Base-by-base conservation (phyloP, 2,797 vertebrate genomes). In the Psittacula echo region DNA sequence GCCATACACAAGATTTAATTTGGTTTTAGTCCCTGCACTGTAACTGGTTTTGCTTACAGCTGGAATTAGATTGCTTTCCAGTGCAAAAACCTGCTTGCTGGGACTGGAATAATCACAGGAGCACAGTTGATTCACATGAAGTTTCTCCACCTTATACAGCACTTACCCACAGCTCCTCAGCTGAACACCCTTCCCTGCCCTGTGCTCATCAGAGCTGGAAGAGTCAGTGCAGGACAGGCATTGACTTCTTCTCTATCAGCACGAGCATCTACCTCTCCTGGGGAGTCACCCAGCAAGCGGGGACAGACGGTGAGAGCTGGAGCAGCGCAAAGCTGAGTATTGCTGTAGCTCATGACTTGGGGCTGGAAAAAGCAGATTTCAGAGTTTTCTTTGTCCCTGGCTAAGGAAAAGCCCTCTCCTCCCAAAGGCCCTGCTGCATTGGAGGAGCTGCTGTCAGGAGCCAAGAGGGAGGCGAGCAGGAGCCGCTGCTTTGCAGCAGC, bases 41-140 rank as follows among this genome's bases (percentile, higher is more conserved):
- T 93, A 93, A 88, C 93, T 89, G 93, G 91, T 89, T 96, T 87
- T 93, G 93, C 87, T 96, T 96, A 86, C 87, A 96, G 94, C 83
- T 92, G 74, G 66, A 88, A 96, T 94, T 91, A 81, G 89, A 96
- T 94, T 90, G 91, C 76, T 94, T 91, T 88, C 91, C 94, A 82
- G 70, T 0, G 4, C 89, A 87, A 90, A 93, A 92, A 70, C 75
- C 79, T 71, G 83, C 89, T 94, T 93, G 82, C 95, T 91, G 79
- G 76, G 83, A 76, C 82, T 1, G 3, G 64, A 82, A 88, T 85
- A 88, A 90, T 81, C 82, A 79, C 74, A 81, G 91, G 54, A 88
- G 65, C 79, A 73, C 48, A 90, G 82, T 81, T 71, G 84, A 88
- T 91, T 87, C 89, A 84, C 68, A 48, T 44, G 62, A 80, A 64